Conservation (phyloP, 2,113 vertebrate genomes). For the Lanius collurio region DNA sequence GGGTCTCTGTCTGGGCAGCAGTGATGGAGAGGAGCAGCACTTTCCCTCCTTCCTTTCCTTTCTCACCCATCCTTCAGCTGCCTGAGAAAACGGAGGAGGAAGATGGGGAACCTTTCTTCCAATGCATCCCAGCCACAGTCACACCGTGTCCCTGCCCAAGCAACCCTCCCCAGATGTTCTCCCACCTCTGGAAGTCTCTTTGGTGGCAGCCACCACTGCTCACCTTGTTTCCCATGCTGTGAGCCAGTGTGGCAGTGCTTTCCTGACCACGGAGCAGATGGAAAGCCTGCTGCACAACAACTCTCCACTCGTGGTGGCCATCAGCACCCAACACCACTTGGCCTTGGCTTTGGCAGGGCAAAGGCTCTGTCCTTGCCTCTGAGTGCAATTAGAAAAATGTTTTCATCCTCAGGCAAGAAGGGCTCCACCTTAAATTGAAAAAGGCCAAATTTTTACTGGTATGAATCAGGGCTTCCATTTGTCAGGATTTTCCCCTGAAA, state of each 20-base stretch:
- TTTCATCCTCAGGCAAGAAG: constrained; percentile 17
- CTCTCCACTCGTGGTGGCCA: neutral
- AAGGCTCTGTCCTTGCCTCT: neutral
- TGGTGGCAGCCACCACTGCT: neutral
- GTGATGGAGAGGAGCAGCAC: neutral
- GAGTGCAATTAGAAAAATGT: neutral
- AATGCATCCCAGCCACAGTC: neutral
- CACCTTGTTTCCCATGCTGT: neutral
- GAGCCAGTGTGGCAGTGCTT: neutral
- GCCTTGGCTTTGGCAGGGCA: neutral
- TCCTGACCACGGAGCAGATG: neutral
- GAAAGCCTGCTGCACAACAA: neutral
- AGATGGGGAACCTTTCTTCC: neutral
- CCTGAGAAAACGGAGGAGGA: neutral
- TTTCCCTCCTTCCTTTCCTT: neutral
- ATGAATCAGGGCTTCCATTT: constrained; percentile 64
- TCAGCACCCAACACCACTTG: neutral
- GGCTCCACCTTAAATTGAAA: constrained; percentile 56
- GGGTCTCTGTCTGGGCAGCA: neutral
- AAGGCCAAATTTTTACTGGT: constrained; percentile 51
- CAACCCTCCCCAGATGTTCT: neutral
- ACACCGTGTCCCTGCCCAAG: neutral
- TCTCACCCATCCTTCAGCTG: neutral
- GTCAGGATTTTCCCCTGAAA: constrained; percentile 61
- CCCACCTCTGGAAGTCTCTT: neutral